Percentiles rank a stretch among this genome's conserved stretches.
Conservation (phyloP, 1,140 invertebrate species). For the Notospermus geniculatus region DNA sequence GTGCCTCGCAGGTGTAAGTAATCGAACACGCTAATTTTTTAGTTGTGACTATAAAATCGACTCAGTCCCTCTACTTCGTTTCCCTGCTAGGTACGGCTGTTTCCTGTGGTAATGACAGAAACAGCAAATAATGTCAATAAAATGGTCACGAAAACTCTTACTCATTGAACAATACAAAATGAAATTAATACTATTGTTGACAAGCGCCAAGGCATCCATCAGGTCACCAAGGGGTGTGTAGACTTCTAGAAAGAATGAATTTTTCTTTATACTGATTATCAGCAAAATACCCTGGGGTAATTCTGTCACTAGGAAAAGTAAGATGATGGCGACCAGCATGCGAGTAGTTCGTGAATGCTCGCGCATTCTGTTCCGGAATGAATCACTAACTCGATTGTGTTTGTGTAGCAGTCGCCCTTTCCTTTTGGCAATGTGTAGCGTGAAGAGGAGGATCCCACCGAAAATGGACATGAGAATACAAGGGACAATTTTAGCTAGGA, state of each 20-base stretch:
- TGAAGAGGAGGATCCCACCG: conserved; percentile 52
- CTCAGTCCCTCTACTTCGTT: neutral
- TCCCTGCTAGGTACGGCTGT: neutral
- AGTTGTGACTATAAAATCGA: too few relatives aligned
- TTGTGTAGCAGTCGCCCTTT: conserved; percentile 41
- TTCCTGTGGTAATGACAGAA: conserved; percentile 10
- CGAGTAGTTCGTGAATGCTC: conserved; percentile 84
- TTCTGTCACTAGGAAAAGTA: conserved; percentile 83
- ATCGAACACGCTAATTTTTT: too few relatives aligned
- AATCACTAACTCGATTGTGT: conserved; percentile 32
- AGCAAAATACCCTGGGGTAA: conserved; percentile 65
- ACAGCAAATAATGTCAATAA: conserved; percentile 66
- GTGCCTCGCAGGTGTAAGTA: too few relatives aligned
- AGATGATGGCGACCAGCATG: conserved; percentile 82
- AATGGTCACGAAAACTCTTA: conserved; percentile 82
- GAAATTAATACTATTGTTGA: conserved; percentile 90
- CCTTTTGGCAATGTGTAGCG: conserved; percentile 42
- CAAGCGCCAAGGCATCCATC: conserved; percentile 85
- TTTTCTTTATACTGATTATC: conserved; percentile 42
- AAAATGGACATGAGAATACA: conserved; percentile 56
- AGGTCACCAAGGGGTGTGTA: conserved; percentile 71
- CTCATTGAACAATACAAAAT: conserved; percentile 93
- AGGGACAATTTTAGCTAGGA: conserved; percentile 52
- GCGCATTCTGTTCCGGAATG: conserved; percentile 21
- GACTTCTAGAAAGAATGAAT: conserved; percentile 41